Evolutionary conservation across 1,140 invertebrate genomes (phyloP).

Genomic region (Aphelinus certus): DNA sequence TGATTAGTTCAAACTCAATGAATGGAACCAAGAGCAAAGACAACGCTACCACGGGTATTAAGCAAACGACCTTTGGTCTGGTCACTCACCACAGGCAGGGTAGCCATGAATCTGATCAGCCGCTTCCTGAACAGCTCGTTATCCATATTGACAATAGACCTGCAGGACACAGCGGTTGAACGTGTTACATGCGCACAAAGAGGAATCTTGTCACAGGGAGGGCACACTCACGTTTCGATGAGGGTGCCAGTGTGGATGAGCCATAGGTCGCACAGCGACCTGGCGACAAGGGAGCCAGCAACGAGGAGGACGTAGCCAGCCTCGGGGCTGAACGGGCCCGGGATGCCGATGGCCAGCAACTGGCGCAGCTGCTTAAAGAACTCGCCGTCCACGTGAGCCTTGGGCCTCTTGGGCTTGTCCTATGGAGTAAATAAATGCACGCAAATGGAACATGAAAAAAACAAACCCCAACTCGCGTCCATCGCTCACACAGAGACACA

Average conservation of each 20-base stretch:
- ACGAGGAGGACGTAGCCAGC: conserved; percentile 83
- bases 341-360: conserved; percentile 86
- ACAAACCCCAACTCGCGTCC: neutral
- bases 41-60: no score
- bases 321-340: conserved; percentile 79
- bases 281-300: conserved; percentile 81
- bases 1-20: no score
- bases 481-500: neutral
- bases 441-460: conserved; percentile 13
- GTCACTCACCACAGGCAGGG: conserved; percentile 83
- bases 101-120: conserved; percentile 79
- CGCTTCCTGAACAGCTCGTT: conserved; percentile 78
- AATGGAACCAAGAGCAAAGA: no score
- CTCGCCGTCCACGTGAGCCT: conserved; percentile 85
- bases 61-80: no score
- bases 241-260: conserved; percentile 93
- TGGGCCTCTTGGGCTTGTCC: conserved; percentile 73
- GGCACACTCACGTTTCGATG: conserved; percentile 82
- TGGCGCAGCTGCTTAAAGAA: conserved; percentile 83
- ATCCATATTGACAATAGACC: conserved; percentile 92
- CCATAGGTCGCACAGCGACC: conserved; percentile 96
- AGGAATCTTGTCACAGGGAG: neutral
- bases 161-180: conserved; percentile 63
- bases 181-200: no score
- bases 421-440: conserved; percentile 45